Conservation (phyloP, 2,888 invertebrate species). For the Stenichneumon culpator region DNA sequence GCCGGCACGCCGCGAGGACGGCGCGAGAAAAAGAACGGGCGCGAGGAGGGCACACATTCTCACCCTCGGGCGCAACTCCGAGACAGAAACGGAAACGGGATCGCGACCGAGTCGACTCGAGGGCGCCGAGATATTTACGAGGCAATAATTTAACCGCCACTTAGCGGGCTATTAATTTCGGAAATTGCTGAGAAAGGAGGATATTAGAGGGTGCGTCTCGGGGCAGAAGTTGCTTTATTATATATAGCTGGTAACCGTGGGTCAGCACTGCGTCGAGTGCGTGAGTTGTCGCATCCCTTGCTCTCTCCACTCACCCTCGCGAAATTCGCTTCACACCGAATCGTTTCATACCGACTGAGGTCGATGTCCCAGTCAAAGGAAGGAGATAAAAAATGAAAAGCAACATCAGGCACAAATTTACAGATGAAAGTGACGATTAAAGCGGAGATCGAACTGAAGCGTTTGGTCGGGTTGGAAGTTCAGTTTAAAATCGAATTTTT, state of each 20-base stretch:
- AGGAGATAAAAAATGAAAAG: not conserved
- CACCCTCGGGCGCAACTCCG: slow-evolving; percentile 60
- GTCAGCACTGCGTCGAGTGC: slow-evolving; percentile 29
- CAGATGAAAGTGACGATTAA: not conserved
- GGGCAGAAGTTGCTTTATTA: slow-evolving; percentile 23
- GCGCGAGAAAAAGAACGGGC: slow-evolving; percentile 59
- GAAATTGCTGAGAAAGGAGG: slow-evolving; percentile 84
- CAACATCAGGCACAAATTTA: not conserved
- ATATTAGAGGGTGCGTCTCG: slow-evolving; percentile 75
- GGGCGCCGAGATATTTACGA: slow-evolving; percentile 84
- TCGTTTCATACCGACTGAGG: not conserved
- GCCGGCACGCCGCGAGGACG: slow-evolving; percentile 32
- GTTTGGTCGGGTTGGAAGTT: not conserved
- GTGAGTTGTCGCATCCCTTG: slow-evolving; percentile 36
- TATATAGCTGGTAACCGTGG: slow-evolving; percentile 31
- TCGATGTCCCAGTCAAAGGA: slow-evolving; percentile 7
- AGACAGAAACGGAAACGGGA: slow-evolving; percentile 69
- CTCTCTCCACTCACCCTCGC: not conserved
- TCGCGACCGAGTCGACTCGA: slow-evolving; percentile 70
- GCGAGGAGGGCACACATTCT: slow-evolving; percentile 38
- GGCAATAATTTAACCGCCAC: slow-evolving; percentile 85
- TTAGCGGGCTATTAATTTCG: slow-evolving; percentile 85
- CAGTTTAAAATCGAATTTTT: not conserved
- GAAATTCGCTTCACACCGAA: slow-evolving; percentile 14
- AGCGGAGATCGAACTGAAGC: not conserved